Base-by-base conservation (phyloP, 2,113 vertebrate species). In the Hypocryptadius cinnamomeus region DNA sequence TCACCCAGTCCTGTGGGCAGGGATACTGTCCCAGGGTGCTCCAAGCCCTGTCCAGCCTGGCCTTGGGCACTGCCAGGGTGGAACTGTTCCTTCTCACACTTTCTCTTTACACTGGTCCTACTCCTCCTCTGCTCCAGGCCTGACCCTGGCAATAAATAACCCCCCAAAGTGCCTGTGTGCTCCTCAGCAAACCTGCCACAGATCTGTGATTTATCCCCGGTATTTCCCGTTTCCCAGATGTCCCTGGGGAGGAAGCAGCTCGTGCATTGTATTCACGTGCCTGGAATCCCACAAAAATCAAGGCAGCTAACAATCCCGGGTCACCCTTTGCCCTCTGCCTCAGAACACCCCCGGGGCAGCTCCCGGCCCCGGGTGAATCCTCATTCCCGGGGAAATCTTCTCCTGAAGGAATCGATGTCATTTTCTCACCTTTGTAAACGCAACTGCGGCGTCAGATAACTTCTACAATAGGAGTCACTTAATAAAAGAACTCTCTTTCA, bases 161-260 rank as follows among this genome's bases (percentile, higher is more conserved):
- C 22, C 39, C 35, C 9, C 5, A 15, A 11, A 54, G 14, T 0
- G 8, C 65, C 13, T 0, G 5, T 2, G 4, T 28, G 54, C 6
- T 9, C n/a, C 48, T 37, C 39, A 5, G 37, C 17, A 61, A 71
- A 39, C 0, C 20, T 11, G 54, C 59, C 27, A 2, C 1, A 1
- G 2, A 21, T 1, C 27, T 0, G 12, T 1, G 13, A 5, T 5
- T 6, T 9, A 8, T 5, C 23, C 5, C 44, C 2, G 2, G 0
- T 6, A 4, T 5, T 45, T 13, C 3, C 23, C 31, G 8, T 27
- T 3, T 24, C 45, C 54, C 13, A 0, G 13, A 3, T 0, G 30
- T 1, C 40, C 60, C 22, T 1, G 80, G 53, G 80, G 23, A 20
- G 44, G 61, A 4, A 30, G 31, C 51, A 9, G 33, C 61, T 15